Percentiles rank a stretch among this genome's conserved stretches.
Evolutionary conservation across 2,113 vertebrate species (phyloP).

Genomic region (Mugil cephalus): DNA sequence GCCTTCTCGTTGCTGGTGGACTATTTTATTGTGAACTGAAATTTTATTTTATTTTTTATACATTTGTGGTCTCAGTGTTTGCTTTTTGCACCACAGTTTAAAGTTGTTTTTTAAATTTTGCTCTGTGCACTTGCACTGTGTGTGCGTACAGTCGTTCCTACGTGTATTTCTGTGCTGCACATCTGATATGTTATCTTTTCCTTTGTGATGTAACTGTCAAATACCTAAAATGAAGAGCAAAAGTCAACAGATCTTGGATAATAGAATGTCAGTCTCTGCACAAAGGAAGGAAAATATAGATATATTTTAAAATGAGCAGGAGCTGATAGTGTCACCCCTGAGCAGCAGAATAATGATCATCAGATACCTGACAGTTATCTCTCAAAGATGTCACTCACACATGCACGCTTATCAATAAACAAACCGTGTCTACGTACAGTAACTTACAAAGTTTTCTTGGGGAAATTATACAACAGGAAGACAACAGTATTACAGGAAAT

Average conservation of each 20-base stretch:
- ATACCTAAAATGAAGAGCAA: constrained; percentile 22
- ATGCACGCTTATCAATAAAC: constrained; percentile 8
- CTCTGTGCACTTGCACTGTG: neutral
- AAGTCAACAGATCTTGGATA: constrained; percentile 23
- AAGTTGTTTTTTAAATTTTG: neutral
- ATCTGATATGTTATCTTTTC: constrained; percentile 15
- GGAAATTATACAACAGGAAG: constrained; percentile 21
- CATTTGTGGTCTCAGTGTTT: no score
- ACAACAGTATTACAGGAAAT: constrained; percentile 33
- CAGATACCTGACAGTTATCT: constrained; percentile 42
- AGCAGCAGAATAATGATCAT: constrained; percentile 50
- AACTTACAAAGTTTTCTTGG: no score
- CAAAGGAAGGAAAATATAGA: neutral
- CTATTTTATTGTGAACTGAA: no score
- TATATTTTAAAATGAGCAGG: neutral
- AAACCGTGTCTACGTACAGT: neutral
- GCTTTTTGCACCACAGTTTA: neutral
- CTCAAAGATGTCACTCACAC: constrained; percentile 35
- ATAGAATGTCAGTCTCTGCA: constrained; percentile 15
- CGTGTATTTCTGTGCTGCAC: constrained; percentile 13
- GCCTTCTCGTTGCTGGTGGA: no score
- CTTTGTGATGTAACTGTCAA: constrained; percentile 26
- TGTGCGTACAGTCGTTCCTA: neutral
- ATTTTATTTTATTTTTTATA: no score
- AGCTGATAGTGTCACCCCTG: constrained; percentile 12